phyloP scores from a whole-genome alignment of 2,888 invertebrate species.

The Bellardia bayeri region DNA sequence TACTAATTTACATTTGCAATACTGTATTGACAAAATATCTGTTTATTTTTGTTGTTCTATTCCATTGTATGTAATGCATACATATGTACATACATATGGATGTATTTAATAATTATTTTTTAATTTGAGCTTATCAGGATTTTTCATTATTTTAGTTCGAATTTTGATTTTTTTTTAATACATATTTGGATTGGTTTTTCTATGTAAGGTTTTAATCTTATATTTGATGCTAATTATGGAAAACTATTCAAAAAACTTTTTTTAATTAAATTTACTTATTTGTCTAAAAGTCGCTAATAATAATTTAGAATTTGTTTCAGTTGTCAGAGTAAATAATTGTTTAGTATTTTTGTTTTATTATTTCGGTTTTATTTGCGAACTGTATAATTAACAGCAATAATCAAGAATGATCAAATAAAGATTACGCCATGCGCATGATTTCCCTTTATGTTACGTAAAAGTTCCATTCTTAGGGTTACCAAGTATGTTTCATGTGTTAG shows the following conservation, averaged over 20 bases:
- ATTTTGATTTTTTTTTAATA: slow-evolving; percentile 33
- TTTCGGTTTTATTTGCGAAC: slow-evolving; percentile 14
- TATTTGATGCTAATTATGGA: slow-evolving; percentile 42
- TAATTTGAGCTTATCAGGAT: slow-evolving; percentile 45
- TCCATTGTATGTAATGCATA: slow-evolving; percentile 31
- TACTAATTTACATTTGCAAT: slow-evolving; percentile 52
- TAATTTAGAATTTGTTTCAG: slow-evolving; percentile 71
- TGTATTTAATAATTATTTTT: slow-evolving; percentile 29
- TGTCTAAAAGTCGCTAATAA: slow-evolving; percentile 62
- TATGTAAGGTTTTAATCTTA: slow-evolving; percentile 18
- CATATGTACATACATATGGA: no score
- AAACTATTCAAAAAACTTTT: slow-evolving; percentile 56
- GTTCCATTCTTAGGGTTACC: no score
- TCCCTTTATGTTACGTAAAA: no score
- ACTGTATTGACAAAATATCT: slow-evolving; percentile 57
- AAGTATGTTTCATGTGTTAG: no score
- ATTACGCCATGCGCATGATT: no score
- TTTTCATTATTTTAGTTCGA: slow-evolving; percentile 31
- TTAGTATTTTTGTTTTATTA: slow-evolving; percentile 20
- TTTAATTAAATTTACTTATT: slow-evolving; percentile 50
- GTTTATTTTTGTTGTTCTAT: slow-evolving; percentile 14
- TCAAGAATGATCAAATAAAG: no score
- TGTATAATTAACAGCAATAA: slow-evolving; percentile 42
- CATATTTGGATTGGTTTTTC: background rate
- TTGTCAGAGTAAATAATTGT: slow-evolving; percentile 69